Evolutionary conservation across 2,797 vertebrate species (phyloP), one percentile per base, ranked within the genome.

Genomic region (Myotis myotis): DNA sequence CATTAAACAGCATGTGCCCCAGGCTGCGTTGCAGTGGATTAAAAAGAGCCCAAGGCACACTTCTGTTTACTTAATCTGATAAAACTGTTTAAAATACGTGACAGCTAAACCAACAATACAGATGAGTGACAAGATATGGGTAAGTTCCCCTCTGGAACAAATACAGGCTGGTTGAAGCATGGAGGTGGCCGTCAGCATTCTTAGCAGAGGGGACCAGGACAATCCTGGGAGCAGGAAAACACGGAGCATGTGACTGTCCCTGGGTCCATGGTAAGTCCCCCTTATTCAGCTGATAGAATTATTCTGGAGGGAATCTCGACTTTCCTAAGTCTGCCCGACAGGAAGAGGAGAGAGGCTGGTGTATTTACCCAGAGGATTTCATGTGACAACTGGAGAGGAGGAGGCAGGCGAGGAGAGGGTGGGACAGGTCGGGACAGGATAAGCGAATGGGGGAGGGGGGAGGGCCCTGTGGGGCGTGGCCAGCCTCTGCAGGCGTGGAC

Each of bases 261-360:
- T 19, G 44, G 33, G 74, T 72, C 30, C 30, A 30, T 19, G n/a
- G 53, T 57, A 57, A 74, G 15, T 19, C 70, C 20, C 11, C 15
- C 64, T 55, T 68, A 6, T 25, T 44, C 10, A 47, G 64, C 53
- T 51, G 41, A 60, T 3, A 88, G 22, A 71, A 78, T 86, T 74
- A 89, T 62, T 84, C 66, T 84, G 25, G 25, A 28, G 23, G n/a
- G 25, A 92, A 92, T 2, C 22, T 11, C 6, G 47, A 76, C 79
- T 66, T 41, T 76, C 87, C 85, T 41, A 22, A 30, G 70, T 62
- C 62, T 93, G 85, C 53, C 90, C 91, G 44, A 55, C 81, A 93
- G 91, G 85, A 94, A 96, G 87, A 49, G 23, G 44, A 88, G 66
- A 44, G 87, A 76, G 90, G 23, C 82, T 57, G 75, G 25, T 33